phyloP scores from a whole-genome alignment of 2,113 vertebrate genomes.

The Synodontis membranacea region DNA sequence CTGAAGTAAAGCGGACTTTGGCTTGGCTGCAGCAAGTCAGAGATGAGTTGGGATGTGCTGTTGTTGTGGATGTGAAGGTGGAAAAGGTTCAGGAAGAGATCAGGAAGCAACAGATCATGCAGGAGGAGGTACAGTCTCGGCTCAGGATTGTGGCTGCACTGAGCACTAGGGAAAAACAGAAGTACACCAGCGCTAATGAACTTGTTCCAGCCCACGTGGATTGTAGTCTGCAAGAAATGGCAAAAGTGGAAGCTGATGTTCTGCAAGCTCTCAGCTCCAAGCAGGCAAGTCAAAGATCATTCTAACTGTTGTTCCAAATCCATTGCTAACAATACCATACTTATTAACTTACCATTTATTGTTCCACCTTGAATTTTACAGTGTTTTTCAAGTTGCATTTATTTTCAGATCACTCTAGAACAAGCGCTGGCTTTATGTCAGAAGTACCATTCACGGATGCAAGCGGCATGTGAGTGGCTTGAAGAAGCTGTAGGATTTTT shows the following conservation, averaged over 20 bases:
- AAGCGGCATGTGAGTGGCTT: constrained; percentile 87
- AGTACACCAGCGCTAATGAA: constrained; percentile 85
- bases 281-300: constrained; percentile 76
- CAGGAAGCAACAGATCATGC: constrained; percentile 90
- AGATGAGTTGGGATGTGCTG: constrained; percentile 77
- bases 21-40: constrained; percentile 87
- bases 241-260: constrained; percentile 82
- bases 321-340: background rate
- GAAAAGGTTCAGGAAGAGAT: constrained; percentile 94
- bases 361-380: background rate
- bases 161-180: constrained; percentile 85
- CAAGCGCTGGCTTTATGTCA: constrained; percentile 82
- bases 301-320: background rate
- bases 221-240: constrained; percentile 80
- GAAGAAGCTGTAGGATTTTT: constrained; percentile 90
- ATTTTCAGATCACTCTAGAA: constrained; percentile 83
- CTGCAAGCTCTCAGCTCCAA: constrained; percentile 80
- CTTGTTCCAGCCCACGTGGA: constrained; percentile 83
- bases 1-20: constrained; percentile 84
- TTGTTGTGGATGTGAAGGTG: constrained; percentile 82
- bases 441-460: constrained; percentile 86
- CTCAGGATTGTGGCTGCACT: constrained; percentile 90
- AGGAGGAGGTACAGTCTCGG: constrained; percentile 92
- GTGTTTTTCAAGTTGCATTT: background rate
- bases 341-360: background rate